These are phyloP conservation scores for Pseudococcus viburni DNA, from an alignment of 2,888 invertebrate species.

Conservation along the genomic window DNA sequence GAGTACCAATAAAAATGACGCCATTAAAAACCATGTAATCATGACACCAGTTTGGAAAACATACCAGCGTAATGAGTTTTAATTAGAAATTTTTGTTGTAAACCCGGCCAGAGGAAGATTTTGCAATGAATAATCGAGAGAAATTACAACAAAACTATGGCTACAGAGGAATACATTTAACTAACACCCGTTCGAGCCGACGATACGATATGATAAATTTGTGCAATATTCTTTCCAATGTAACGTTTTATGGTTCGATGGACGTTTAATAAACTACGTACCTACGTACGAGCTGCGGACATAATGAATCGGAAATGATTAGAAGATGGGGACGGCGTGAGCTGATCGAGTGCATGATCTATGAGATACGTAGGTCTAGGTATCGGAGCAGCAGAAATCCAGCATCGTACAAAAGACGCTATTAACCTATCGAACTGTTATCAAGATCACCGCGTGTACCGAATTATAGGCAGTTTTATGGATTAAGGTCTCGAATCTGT, in stretches of 20 bases:
- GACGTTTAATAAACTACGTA: background rate
- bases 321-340: background rate
- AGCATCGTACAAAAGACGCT: constrained; percentile 33
- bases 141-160: background rate
- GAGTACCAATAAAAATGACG: constrained; percentile 8
- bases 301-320: constrained; percentile 42
- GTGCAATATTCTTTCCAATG: background rate
- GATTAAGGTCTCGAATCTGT: constrained; percentile 41
- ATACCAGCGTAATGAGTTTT: background rate
- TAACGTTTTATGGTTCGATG: background rate
- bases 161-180: too few species aligned
- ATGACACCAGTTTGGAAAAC: constrained; percentile 18
- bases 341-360: background rate
- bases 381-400: background rate
- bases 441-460: constrained; percentile 16
- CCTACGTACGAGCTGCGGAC: background rate
- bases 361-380: background rate
- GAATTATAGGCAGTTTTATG: constrained; percentile 44
- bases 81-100: constrained; percentile 6
- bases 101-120: background rate
- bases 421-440: constrained; percentile 49
- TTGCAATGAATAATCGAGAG: constrained; percentile 5
- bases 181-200: too few species aligned
- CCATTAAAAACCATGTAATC: constrained; percentile 16
- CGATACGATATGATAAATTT: background rate